Evolutionary conservation across 1,140 invertebrate species (phyloP).

Genomic region (Eriosoma lanigerum): DNA sequence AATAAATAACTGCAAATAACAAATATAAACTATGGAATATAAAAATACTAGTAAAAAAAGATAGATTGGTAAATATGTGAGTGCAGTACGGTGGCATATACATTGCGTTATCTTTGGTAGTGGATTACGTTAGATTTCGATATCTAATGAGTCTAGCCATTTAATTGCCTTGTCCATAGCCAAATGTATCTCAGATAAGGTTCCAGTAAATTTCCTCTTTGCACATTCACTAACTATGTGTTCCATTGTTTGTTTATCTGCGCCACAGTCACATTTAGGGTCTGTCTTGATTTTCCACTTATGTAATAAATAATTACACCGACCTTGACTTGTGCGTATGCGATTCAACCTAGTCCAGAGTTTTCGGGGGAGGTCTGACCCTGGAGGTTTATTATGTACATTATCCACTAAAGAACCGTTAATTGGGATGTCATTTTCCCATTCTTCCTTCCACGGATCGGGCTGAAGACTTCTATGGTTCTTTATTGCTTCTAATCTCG

Average conservation of each 20-base stretch:
- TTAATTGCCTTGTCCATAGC: not conserved
- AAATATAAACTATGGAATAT: not conserved
- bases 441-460: too few relatives aligned
- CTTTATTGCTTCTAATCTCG: too few relatives aligned
- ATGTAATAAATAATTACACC: conserved; percentile 9
- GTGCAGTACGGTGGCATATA: too few relatives aligned
- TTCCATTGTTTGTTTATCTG: too few relatives aligned
- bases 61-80: not conserved
- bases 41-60: not conserved
- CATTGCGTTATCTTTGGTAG: not conserved
- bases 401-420: not conserved
- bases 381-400: too few relatives aligned
- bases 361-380: too few relatives aligned
- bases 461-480: too few relatives aligned
- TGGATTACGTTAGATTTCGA: not conserved
- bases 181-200: not conserved
- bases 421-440: too few relatives aligned
- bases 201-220: not conserved
- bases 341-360: not conserved
- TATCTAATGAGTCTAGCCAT: not conserved
- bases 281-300: not conserved
- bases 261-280: not conserved
- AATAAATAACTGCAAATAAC: too few relatives aligned
- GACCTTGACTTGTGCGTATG: not conserved
- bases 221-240: too few relatives aligned